Evolutionary conservation across 2,797 vertebrate genomes (phyloP).

Genomic region (Rhabdomys pumilio): DNA sequence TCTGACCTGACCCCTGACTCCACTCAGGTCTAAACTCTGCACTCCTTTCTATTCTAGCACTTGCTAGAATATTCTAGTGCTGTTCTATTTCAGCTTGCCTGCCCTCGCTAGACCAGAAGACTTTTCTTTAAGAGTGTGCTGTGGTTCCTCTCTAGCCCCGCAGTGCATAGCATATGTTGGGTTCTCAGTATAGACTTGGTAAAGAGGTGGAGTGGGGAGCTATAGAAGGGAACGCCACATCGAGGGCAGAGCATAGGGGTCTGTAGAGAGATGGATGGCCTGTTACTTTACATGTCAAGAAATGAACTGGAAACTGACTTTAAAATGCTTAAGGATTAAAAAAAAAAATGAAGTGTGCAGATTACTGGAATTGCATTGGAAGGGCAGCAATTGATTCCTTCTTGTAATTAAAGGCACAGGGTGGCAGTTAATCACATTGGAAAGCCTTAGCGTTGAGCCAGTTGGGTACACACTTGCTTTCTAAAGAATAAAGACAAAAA

Average conservation of each 20-base stretch:
- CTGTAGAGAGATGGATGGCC: not conserved
- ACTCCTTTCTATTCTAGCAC: not conserved
- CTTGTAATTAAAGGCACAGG: conserved; percentile 48
- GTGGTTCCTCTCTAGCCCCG: not conserved
- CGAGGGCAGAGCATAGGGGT: not conserved
- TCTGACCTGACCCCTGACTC: accelerated
- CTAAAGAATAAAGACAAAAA: conserved; percentile 18
- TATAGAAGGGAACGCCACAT: not conserved
- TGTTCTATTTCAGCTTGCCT: not conserved
- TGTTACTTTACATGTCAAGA: not conserved
- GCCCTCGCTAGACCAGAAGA: not conserved
- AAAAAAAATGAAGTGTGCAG: not conserved
- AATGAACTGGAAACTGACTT: not conserved
- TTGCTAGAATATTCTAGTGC: not conserved
- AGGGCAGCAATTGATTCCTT: not conserved
- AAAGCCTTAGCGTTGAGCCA: not conserved
- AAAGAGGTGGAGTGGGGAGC: not conserved
- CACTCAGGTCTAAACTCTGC: not conserved
- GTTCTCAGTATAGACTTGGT: not conserved
- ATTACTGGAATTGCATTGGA: not conserved
- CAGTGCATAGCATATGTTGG: not conserved
- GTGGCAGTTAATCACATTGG: not conserved
- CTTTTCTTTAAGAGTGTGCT: not conserved
- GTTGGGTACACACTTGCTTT: not conserved
- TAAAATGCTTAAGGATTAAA: conserved; percentile 43